Evolutionary conservation across 2,888 invertebrate genomes (phyloP), one percentile per base, ranked within the genome.

Genomic region (Ophioninae sp.): DNA sequence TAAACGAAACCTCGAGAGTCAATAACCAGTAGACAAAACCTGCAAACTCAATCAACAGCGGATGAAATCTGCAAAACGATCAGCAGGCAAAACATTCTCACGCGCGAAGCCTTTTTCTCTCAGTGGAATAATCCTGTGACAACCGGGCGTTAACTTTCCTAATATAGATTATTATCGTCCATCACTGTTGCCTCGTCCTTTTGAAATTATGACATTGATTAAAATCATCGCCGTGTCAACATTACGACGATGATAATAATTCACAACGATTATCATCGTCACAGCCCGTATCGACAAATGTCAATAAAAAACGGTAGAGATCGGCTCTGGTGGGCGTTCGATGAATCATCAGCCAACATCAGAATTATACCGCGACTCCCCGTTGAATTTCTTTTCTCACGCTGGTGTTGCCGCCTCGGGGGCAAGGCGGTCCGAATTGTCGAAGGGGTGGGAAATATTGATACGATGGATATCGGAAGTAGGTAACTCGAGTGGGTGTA

Each of bases 401-500:
- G 50, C 5, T 50, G 17, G n/a, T 50, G 8, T 6, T 70, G 20
- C 8, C 30, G 20, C 5, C 30, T 37, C 57, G 7, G 0, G n/a
- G 5, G 7, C 10, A 50, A 50, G n/a, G 21, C 41, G 21, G 10
- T 20, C 70, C 57, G n/a, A 70, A 44, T 72, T 72, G 57, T 39
- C 59, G 57, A 7, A 21, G 39, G 39, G 23, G 20, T 72, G 39
- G 44, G 59, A 62, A 64, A 73, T 74, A 79, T 79, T 75, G 74
- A 57, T 61, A 64, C 37, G 21, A 74, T 68, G 37, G 21, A 37
- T 44, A 6, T 41, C 39, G 64, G 69, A 56, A 62, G n/a, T 74
- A 56, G 37, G 56, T 61, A 57, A 56, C 67, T 41, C 21, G 67
- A 41, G 68, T 13, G 80, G 76, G 81, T 79, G 76, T 79, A 79